phyloP scores from a whole-genome alignment of 2,113 vertebrate species.

The Python bivittatus region DNA sequence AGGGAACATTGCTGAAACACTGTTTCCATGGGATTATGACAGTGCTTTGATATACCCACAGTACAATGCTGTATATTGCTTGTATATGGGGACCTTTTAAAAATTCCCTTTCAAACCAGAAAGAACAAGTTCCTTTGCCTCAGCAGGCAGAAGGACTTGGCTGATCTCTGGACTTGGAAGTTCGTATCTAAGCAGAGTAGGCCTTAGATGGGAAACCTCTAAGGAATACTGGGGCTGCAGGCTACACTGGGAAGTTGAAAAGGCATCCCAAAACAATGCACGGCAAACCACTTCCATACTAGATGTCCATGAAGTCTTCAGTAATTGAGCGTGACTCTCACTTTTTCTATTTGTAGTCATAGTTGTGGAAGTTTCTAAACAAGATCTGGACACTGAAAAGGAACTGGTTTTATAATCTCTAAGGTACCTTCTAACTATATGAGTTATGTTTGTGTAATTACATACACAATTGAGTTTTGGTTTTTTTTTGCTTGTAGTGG shows the following conservation, averaged over 20 bases:
- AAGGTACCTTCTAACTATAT: not conserved
- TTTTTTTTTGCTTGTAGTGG: not conserved
- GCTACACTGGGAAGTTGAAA: not conserved
- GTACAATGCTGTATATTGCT: not conserved
- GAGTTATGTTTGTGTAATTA: not conserved
- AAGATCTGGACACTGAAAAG: not conserved
- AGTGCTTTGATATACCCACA: not conserved
- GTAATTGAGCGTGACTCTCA: not conserved
- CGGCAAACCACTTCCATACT: not conserved
- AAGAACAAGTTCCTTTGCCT: not conserved
- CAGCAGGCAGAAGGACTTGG: not conserved
- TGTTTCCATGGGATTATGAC: not conserved
- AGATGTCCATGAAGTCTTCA: not conserved
- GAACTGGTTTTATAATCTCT: not conserved
- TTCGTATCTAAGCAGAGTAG: not conserved
- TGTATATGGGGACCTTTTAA: not conserved
- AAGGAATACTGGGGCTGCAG: not conserved
- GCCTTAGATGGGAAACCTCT: not conserved
- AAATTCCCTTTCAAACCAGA: not conserved
- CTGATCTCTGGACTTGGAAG: not conserved
- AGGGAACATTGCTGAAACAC: not conserved
- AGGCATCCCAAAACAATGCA: not conserved
- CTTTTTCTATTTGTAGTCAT: not conserved
- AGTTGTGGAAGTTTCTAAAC: not conserved
- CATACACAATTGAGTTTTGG: slow-evolving; percentile 12